A percentile compares a stretch with the other conserved stretches of the same genome.
Conservation (phyloP, 2,888 invertebrate genomes). For the Palloptera scutellata region DNA sequence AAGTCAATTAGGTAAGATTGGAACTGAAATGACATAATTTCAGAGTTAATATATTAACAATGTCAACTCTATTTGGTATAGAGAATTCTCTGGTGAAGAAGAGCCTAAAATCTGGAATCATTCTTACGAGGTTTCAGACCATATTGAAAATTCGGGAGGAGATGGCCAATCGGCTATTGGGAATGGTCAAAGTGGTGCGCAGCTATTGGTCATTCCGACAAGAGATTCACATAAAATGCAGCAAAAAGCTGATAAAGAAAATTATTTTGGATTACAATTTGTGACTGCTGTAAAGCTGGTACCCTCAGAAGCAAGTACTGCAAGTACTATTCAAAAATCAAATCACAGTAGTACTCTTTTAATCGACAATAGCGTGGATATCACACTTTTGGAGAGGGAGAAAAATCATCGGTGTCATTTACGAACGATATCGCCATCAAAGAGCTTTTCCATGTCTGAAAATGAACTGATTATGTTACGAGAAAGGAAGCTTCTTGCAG, state of each 20-base stretch:
- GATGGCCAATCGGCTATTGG: background rate
- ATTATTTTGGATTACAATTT: conserved; percentile 1
- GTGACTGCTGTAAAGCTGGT: too few species aligned
- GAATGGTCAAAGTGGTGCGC: background rate
- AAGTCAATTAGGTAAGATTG: conserved; percentile 35
- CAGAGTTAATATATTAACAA: background rate
- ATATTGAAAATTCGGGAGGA: conserved; percentile 28
- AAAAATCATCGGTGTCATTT: conserved; percentile 6
- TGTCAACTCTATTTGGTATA: conserved; percentile 14
- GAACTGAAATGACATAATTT: background rate
- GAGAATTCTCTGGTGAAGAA: conserved; percentile 37
- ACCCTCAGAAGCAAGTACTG: too few species aligned
- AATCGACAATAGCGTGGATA: conserved; percentile 33
- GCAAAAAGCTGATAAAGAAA: background rate
- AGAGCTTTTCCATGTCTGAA: conserved; percentile 30
- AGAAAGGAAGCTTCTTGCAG: too few species aligned
- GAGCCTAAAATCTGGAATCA: conserved; percentile 39
- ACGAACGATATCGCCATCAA: background rate
- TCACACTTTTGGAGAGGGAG: conserved; percentile 31
- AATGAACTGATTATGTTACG: conserved; percentile 11
- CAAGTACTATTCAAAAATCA: conserved; percentile 20
- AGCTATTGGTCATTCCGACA: too few species aligned
- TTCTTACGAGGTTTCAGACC: conserved; percentile 40
- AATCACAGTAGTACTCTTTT: conserved; percentile 22
- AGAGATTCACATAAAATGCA: background rate